Evolutionary conservation across 2,797 vertebrate species (phyloP), one percentile per base, ranked within the genome.

Genomic region (Oryzias dopingdopingensis): DNA sequence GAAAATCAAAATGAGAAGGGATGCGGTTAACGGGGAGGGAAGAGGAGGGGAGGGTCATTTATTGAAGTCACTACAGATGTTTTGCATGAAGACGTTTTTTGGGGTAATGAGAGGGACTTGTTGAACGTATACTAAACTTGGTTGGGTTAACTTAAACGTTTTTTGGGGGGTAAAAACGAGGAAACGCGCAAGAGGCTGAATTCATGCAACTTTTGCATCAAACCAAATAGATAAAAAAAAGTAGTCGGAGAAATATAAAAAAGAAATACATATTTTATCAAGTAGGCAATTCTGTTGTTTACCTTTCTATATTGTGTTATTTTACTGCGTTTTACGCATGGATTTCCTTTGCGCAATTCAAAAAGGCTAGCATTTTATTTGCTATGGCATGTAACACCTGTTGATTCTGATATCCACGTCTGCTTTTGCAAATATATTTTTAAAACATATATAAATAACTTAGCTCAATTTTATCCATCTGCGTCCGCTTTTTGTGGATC

Each of bases 41-140:
- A 2, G 26, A 29, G 88, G 81, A 83, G 72, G 85, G 86, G 88
- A 87, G 70, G 77, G 93, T 93, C 89, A 88, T 91, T 90, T 91
- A 87, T 87, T 90, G 82, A 85, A 89, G 85, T 90, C 88, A 86
- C 78, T 87, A 88, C 94, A 93, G 72, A 91, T 93, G 92, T 93
- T 92, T 91, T 89, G 81, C 90, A 93, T 93, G 87, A 94, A 92
- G 86, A 78, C 69, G 73, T 82, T 87, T 86, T 88, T 78, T 66
- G 62, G 77, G 49, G 74, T 86, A 90, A 88, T 89, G 88, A 84
- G 87, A 84, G 51, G 81, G 87, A 61, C 80, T 56, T 85, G 71
- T 74, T 83, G 87, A 89, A 90, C 78, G 70, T 79, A 73, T 83
- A 29, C 63, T 89, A 90, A 92, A 89, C 89, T 83, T 80, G 86